These are phyloP conservation scores for Tipula unca DNA, from an alignment of 2,888 invertebrate genomes.

Conservation along the genomic window DNA sequence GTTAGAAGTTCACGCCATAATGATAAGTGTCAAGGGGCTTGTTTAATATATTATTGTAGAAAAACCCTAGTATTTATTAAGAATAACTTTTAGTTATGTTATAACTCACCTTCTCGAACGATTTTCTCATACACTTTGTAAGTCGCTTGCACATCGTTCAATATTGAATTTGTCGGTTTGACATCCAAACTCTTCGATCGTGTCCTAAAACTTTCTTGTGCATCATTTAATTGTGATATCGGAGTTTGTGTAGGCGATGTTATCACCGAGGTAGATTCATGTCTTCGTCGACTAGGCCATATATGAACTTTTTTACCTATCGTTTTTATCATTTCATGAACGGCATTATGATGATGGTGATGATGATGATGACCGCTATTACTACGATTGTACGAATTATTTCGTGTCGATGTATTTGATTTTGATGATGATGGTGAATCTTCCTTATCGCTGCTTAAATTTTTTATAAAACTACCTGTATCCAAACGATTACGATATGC, in stretches of 20 bases:
- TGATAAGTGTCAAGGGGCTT: neutral
- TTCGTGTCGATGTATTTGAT: slow-evolving; percentile 23
- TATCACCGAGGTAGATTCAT: slow-evolving; percentile 39
- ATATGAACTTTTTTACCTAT: slow-evolving; percentile 67
- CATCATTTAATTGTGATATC: slow-evolving; percentile 34
- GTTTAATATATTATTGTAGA: neutral
- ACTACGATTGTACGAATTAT: slow-evolving; percentile 23
- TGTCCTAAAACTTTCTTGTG: slow-evolving; percentile 58
- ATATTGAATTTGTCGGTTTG: slow-evolving; percentile 43
- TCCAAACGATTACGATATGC: slow-evolving; percentile 36
- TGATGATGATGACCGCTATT: slow-evolving; percentile 20
- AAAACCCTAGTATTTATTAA: neutral
- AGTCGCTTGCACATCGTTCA: slow-evolving; percentile 72
- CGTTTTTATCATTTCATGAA: slow-evolving; percentile 67
- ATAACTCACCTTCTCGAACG: slow-evolving; percentile 56
- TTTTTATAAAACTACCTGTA: slow-evolving; percentile 37
- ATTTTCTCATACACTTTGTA: slow-evolving; percentile 75
- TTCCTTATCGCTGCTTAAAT: slow-evolving; percentile 31
- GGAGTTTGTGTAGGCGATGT: slow-evolving; percentile 45
- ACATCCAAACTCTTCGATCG: slow-evolving; percentile 72
- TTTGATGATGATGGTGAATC: slow-evolving; percentile 22
- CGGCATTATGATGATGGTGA: slow-evolving; percentile 54
- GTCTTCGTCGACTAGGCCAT: slow-evolving; percentile 57
- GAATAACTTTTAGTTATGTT: too few relatives aligned
- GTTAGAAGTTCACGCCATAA: neutral